Conservation (phyloP, 2,797 vertebrate genomes). For the Eleutherodactylus coqui region DNA sequence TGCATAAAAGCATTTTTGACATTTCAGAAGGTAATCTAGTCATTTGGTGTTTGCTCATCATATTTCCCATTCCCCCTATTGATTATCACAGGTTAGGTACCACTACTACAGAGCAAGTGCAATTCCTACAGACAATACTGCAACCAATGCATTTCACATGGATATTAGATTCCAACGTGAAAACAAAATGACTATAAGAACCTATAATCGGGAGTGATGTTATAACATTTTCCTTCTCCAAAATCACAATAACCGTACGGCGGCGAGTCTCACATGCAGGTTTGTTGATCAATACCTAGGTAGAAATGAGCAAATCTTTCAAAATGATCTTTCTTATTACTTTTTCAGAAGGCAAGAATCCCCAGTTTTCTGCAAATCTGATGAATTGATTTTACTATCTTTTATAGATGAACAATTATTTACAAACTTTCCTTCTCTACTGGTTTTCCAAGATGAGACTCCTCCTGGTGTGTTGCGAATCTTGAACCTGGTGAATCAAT, state of each 20-base stretch:
- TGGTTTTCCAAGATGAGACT: not conserved
- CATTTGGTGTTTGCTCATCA: not conserved
- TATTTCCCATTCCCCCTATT: not conserved
- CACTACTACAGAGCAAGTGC: not conserved
- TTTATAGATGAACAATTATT: not conserved
- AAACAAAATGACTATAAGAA: not conserved
- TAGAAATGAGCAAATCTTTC: constrained; percentile 6
- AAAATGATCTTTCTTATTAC: constrained; percentile 9
- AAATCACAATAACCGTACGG: not conserved
- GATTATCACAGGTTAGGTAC: not conserved
- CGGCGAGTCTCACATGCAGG: not conserved
- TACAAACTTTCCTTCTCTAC: not conserved
- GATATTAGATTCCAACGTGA: not conserved
- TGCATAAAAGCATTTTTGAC: not conserved
- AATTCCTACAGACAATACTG: not conserved
- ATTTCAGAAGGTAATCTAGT: not conserved
- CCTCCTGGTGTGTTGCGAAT: not conserved
- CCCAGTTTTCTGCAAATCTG: constrained; percentile 1
- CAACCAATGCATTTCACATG: not conserved
- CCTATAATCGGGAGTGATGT: not conserved
- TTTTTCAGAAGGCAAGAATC: not conserved
- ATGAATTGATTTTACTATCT: constrained; percentile 2
- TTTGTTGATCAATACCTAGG: not conserved
- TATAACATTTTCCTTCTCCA: not conserved
- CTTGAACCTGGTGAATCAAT: not conserved